Conservation (phyloP, 92 coral and sea anemone genomes). For the Nematostella vectensis region DNA sequence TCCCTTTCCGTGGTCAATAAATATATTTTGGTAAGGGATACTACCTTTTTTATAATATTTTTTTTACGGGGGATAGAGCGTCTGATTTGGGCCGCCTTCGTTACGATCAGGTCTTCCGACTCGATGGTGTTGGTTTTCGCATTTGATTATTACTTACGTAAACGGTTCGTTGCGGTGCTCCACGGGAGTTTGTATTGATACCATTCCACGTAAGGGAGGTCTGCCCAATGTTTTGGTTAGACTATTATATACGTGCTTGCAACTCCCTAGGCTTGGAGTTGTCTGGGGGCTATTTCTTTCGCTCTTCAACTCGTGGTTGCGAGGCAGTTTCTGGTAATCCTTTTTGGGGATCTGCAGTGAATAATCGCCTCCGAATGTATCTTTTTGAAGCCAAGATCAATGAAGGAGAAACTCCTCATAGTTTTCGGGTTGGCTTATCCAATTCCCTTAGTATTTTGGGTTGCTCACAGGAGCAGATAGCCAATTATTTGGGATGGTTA, state of each 20-base stretch:
- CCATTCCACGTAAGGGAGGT: conserved; percentile 11
- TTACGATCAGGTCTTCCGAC: background rate
- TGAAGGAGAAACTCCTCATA: conserved; percentile 24
- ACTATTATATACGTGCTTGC: conserved; percentile 12
- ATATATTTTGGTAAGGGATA: conserved; percentile 8
- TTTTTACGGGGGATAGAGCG: background rate
- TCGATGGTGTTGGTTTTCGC: background rate
- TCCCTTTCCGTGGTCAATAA: conserved; percentile 4
- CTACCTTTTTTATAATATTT: background rate
- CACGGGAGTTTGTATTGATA: conserved; percentile 12
- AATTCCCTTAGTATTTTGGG: conserved; percentile 12
- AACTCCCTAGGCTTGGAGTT: conserved; percentile 3
- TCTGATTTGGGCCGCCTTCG: background rate
- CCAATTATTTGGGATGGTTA: conserved; percentile 26
- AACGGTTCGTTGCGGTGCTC: background rate
- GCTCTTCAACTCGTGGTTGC: conserved; percentile 18
- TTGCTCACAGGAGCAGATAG: conserved; percentile 10
- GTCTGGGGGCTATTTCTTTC: conserved; percentile 19
- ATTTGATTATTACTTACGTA: conserved; percentile 6
- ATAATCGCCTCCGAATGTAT: conserved; percentile 24
- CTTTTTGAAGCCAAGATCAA: conserved; percentile 7
- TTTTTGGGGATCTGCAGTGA: conserved; percentile 21
- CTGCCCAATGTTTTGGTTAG: conserved; percentile 26
- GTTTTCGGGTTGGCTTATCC: conserved; percentile 35
- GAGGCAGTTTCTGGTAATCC: conserved; percentile 20